Percentiles rank a stretch among this genome's conserved stretches.
phyloP scores from a whole-genome alignment of 2,888 invertebrate species.

The Spisula solida region DNA sequence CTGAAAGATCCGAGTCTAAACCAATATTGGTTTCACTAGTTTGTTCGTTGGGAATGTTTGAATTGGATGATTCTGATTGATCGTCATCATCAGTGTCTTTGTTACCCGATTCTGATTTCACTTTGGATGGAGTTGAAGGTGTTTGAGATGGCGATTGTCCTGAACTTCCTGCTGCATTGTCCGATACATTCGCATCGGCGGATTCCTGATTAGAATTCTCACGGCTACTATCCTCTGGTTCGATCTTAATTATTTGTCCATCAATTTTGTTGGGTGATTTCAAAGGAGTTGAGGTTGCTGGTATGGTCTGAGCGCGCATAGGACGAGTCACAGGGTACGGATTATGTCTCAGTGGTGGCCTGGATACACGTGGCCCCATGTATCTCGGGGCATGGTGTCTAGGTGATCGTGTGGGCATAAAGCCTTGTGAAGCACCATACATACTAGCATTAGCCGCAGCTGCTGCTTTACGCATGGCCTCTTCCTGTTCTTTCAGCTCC shows the following conservation, averaged over 20 bases:
- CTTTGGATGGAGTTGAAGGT: slow-evolving; percentile 52
- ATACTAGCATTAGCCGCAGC: slow-evolving; percentile 15
- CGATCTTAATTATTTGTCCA: slow-evolving; percentile 60
- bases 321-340: slow-evolving; percentile 56
- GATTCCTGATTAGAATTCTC: slow-evolving; percentile 52
- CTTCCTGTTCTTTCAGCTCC: slow-evolving; percentile 33
- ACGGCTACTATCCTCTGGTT: slow-evolving; percentile 50
- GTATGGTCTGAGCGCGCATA: slow-evolving; percentile 26
- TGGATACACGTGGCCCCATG: slow-evolving; percentile 5
- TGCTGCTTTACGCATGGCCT: slow-evolving; percentile 46
- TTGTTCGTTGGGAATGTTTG: slow-evolving; percentile 49
- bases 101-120: slow-evolving; percentile 31
- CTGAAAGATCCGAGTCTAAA: slow-evolving; percentile 60
- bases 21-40: slow-evolving; percentile 43
- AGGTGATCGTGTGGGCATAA: slow-evolving; percentile 41
- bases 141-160: slow-evolving; percentile 31
- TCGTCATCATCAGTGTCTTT: slow-evolving; percentile 44
- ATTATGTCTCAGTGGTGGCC: slow-evolving; percentile 40
- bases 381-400: slow-evolving; percentile 37
- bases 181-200: slow-evolving; percentile 11
- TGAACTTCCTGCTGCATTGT: slow-evolving; percentile 6
- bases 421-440: slow-evolving; percentile 23
- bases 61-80: slow-evolving; percentile 56
- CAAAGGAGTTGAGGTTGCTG: slow-evolving; percentile 26
- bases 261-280: slow-evolving; percentile 48